Evolutionary conservation across 2,113 vertebrate genomes (phyloP).

Genomic region (Sitta europaea): DNA sequence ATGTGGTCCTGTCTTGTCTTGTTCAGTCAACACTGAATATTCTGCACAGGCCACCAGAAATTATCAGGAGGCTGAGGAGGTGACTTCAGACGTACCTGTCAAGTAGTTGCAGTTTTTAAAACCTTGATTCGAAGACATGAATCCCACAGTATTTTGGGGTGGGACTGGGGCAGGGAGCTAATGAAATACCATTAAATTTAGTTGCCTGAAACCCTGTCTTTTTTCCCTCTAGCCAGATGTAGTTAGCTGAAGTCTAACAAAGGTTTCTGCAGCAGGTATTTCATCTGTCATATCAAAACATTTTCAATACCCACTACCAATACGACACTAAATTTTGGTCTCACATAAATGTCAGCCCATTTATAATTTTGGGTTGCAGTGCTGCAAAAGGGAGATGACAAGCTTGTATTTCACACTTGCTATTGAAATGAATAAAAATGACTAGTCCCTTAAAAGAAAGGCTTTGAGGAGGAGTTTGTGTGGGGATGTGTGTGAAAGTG

Average conservation of each 20-base stretch:
- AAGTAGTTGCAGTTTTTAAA: neutral
- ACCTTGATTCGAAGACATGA: neutral
- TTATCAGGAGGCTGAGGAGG: neutral
- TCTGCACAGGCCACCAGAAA: neutral
- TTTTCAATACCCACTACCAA: constrained; percentile 69
- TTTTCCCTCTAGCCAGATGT: constrained; percentile 2
- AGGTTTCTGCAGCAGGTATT: constrained; percentile 57
- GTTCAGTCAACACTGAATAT: neutral
- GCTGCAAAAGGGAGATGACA: constrained; percentile 68
- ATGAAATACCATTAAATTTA: constrained; percentile 43
- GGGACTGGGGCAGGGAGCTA: neutral
- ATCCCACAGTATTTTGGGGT: neutral
- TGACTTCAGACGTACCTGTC: neutral
- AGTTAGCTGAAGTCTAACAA: constrained; percentile 56
- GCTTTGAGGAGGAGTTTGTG: neutral
- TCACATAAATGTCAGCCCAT: constrained; percentile 72
- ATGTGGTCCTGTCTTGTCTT: neutral
- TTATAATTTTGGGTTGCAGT: constrained; percentile 72
- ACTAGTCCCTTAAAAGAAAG: constrained; percentile 54
- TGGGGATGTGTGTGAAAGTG: neutral
- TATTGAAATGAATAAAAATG: constrained; percentile 70
- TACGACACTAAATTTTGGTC: constrained; percentile 64
- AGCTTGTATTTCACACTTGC: constrained; percentile 68
- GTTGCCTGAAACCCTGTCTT: neutral
- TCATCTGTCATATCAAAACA: constrained; percentile 73